Base-by-base conservation (phyloP, 2,113 vertebrate genomes). In the Crotalus helleri region DNA sequence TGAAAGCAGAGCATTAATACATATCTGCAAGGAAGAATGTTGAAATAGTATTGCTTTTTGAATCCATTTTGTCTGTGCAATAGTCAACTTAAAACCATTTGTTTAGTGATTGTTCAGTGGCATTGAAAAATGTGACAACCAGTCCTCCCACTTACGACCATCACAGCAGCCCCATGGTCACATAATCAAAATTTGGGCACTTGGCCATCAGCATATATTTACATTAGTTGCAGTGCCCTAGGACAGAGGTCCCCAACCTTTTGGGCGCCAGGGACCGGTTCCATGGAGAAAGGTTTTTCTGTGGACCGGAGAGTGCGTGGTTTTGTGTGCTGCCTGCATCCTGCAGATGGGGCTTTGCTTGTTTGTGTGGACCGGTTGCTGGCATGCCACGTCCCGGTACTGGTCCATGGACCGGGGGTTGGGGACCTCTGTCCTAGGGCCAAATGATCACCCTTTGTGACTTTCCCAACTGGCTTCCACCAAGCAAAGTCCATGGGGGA, bases 321-420 rank as follows among this genome's bases (percentile, higher is more conserved):
- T 51, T 51, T 51, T 51, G 49, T 51, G 49, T 51, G 8, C 8
- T 51, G 8, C 49, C 49, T 10, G 49, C 49, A 51, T 51, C 8
- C 49, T 7, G 7, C 49, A 7, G 49, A 51, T 51, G 49, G 49
- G 49, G 8, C 49, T 51, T 51, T 51, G 49, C 49, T 51, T 51
- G 49, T 51, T 51, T 51, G 49, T 51, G 49, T 1, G 0, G 49
- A 51, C 0, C 49, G 1, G 49, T 51, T 51, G 49, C 7, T 51
- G 49, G 8, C 49, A 51, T 51, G 49, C 49, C 0, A 0, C 0
- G 8, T 1, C 49, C 49, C 8, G 0, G 49, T 51, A 51, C 49
- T 51, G 49, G 49, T 51, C 7, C 49, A 51, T 51, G 49, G 49
- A 51, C 8, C 7, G 8, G 49, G 49, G 49, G 6, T 51, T 51